phyloP scores from a whole-genome alignment of 2,797 vertebrate genomes.

The Antennarius maculatus region DNA sequence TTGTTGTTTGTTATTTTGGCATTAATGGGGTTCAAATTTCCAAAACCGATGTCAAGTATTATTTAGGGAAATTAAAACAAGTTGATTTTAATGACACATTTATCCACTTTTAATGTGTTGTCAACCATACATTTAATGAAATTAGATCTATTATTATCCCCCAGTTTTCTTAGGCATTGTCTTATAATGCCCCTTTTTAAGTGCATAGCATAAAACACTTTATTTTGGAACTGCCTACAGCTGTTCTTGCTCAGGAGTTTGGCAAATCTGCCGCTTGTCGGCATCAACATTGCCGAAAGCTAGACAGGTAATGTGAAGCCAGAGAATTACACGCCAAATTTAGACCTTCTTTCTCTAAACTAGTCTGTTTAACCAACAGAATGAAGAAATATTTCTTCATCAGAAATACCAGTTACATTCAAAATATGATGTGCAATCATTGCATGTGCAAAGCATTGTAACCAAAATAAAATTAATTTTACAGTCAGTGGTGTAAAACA shows the following conservation, averaged over 20 bases:
- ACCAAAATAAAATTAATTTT: slow-evolving; percentile 1
- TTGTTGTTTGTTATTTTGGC: too few relatives aligned
- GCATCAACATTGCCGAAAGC: slow-evolving; percentile 39
- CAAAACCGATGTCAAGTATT: too few relatives aligned
- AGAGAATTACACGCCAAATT: slow-evolving; percentile 39
- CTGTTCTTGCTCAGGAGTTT: slow-evolving; percentile 67
- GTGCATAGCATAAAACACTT: slow-evolving; percentile 47
- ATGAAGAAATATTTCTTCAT: slow-evolving; percentile 24
- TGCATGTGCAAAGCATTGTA: slow-evolving; percentile 2
- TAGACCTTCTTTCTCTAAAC: slow-evolving; percentile 33
- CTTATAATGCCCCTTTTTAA: slow-evolving; percentile 28
- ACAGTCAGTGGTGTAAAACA: background rate
- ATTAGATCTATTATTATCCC: too few relatives aligned
- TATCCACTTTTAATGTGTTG: too few relatives aligned
- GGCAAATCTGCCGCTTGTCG: slow-evolving; percentile 51
- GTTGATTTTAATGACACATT: too few relatives aligned
- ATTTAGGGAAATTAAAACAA: background rate
- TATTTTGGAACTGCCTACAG: slow-evolving; percentile 64
- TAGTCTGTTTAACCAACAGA: slow-evolving; percentile 30
- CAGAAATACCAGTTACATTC: slow-evolving; percentile 13
- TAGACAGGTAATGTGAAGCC: slow-evolving; percentile 35
- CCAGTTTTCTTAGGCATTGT: too few relatives aligned
- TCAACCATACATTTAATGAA: too few relatives aligned
- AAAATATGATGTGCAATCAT: slow-evolving; percentile 5
- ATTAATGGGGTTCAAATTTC: too few relatives aligned